phyloP scores from a whole-genome alignment of 1,140 invertebrate species.

The Pollicipes pollicipes region DNA sequence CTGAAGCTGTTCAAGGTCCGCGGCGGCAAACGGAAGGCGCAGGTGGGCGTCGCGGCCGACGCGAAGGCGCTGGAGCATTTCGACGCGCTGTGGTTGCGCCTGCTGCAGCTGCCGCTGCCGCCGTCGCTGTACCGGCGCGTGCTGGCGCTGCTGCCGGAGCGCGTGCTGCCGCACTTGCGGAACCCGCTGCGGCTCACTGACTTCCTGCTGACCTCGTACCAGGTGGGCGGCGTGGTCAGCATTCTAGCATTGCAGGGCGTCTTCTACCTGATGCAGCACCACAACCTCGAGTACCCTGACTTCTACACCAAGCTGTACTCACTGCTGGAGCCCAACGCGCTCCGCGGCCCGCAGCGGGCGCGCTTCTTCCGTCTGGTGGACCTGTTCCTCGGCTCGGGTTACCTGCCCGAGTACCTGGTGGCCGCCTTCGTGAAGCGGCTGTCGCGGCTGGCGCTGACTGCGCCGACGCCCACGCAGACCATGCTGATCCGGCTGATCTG shows the following conservation, averaged over 20 bases:
- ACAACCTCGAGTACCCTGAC: conserved; percentile 89
- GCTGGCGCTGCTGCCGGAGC: conserved; percentile 59
- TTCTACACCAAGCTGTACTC: conserved; percentile 86
- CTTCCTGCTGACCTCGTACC: conserved; percentile 75
- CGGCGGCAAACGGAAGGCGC: not conserved
- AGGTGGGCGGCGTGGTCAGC: conserved; percentile 64
- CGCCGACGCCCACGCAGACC: conserved; percentile 56
- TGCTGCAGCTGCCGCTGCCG: conserved; percentile 44
- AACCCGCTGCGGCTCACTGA: conserved; percentile 73
- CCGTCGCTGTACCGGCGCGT: conserved; percentile 51
- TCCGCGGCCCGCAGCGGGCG: conserved; percentile 74
- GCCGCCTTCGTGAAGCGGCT: conserved; percentile 84
- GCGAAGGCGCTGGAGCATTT: conserved; percentile 21
- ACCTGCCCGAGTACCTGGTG: conserved; percentile 75
- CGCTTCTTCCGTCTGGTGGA: conserved; percentile 32
- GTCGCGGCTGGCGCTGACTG: conserved; percentile 57
- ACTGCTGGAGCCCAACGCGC: conserved; percentile 73
- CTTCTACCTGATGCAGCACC: conserved; percentile 69
- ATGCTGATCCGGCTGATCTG: conserved; percentile 65
- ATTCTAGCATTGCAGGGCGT: conserved; percentile 83
- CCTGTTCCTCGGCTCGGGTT: conserved; percentile 76
- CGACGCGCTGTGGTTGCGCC: conserved; percentile 39
- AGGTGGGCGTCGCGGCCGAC: no score
- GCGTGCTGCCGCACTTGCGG: conserved; percentile 57
- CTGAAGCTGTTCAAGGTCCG: not conserved